phyloP scores from a whole-genome alignment of 2,113 vertebrate genomes.

The Calyptommatus sinebrachiatus region DNA sequence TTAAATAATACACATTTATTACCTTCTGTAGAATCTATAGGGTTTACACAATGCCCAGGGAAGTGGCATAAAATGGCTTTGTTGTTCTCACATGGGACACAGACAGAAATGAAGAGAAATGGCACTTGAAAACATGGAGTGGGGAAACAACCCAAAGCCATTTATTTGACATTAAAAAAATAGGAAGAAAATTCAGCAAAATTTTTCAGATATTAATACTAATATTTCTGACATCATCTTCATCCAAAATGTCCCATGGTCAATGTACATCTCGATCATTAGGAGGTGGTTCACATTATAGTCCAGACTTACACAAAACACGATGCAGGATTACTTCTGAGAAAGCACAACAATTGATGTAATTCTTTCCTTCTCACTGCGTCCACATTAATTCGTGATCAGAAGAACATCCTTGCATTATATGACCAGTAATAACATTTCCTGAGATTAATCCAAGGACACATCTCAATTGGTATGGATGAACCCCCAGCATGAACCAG shows the following conservation, averaged over 20 bases:
- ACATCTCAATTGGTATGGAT: background rate
- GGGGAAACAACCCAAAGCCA: conserved; percentile 34
- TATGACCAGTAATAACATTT: background rate
- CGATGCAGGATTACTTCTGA: background rate
- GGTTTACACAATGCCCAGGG: conserved; percentile 38
- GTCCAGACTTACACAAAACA: background rate
- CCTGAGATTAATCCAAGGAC: background rate
- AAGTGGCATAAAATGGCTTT: conserved; percentile 26
- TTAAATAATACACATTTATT: conserved; percentile 35
- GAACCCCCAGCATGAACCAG: background rate
- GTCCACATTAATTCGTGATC: background rate
- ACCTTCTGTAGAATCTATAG: conserved; percentile 33
- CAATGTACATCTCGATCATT: background rate
- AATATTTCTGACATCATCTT: background rate
- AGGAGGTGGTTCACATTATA: background rate
- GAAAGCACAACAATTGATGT: background rate
- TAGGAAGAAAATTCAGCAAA: background rate
- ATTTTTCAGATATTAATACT: background rate
- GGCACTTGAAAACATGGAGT: conserved; percentile 1
- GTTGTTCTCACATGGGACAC: background rate
- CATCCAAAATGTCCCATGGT: background rate
- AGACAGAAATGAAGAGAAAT: background rate
- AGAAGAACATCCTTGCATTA: background rate
- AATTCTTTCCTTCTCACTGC: background rate
- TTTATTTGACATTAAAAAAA: conserved; percentile 17